Conservation (phyloP, 2,113 vertebrate species). For the Scomber japonicus region DNA sequence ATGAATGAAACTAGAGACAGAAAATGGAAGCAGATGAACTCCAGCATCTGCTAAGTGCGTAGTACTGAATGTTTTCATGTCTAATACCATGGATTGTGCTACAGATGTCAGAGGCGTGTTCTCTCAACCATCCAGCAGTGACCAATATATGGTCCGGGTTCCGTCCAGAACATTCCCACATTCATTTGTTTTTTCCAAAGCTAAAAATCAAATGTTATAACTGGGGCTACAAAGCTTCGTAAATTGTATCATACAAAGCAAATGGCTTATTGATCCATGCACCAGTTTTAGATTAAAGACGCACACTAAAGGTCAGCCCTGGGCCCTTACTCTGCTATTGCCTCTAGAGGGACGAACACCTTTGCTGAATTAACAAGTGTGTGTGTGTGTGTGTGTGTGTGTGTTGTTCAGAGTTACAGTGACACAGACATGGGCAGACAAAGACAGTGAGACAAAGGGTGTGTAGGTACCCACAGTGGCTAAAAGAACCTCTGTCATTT, state of each 20-base stretch:
- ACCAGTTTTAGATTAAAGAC: constrained; percentile 83
- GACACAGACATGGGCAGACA: constrained; percentile 30
- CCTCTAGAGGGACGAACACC: constrained; percentile 69
- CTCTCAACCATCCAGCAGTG: constrained; percentile 52
- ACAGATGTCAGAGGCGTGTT: constrained; percentile 38
- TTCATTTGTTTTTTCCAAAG: constrained; percentile 62
- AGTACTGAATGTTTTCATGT: constrained; percentile 5
- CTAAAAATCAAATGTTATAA: constrained; percentile 75
- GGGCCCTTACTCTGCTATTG: constrained; percentile 55
- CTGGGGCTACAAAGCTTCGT: constrained; percentile 69
- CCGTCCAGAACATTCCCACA: constrained; percentile 43
- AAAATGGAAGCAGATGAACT: background rate
- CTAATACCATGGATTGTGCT: constrained; percentile 14
- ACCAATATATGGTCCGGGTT: constrained; percentile 44
- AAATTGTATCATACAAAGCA: constrained; percentile 77
- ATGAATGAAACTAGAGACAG: background rate
- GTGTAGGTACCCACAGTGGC: constrained; percentile 32
- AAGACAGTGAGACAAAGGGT: constrained; percentile 14
- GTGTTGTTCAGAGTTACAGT: constrained; percentile 12
- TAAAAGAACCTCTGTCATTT: constrained; percentile 77
- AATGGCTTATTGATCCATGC: constrained; percentile 83
- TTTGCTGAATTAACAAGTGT: constrained; percentile 68
- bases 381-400: background rate
- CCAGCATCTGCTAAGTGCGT: constrained; percentile 14
- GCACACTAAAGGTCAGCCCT: constrained; percentile 77